Evolutionary conservation across 2,888 invertebrate genomes (phyloP), one percentile per base, ranked within the genome.

Genomic region (Mamestra brassicae): DNA sequence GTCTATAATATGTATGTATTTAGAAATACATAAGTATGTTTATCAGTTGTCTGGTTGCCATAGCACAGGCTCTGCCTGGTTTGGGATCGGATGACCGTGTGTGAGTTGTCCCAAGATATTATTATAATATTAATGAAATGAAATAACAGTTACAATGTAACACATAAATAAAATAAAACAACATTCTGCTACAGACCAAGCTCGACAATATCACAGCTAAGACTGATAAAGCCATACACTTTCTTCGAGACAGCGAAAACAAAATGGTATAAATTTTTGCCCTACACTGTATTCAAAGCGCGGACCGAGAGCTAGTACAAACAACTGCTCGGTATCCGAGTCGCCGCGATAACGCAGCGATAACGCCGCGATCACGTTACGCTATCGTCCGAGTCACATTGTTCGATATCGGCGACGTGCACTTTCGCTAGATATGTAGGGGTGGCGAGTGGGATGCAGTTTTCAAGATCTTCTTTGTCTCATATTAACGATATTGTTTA

Each of bases 341-440:
- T 72, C 89, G 92, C 77, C 67, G 85, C 84, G 84, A 83, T 87
- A 83, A 71, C 81, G 87, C 73, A 50, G 81, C 88, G 89, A 87
- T 89, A 86, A 78, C 88, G 89, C 72, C 36, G 85, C 88, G 92
- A 93, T 90, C 89, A 84, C 91, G 91, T 85, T 84, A 84, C 92
- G 85, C 85, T 95, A 95, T 92, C 94, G 91, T 86, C 78, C 83
- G 90, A 92, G 94, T 94, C 94, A 93, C 95, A 94, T 94, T 94
- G 94, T 94, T 92, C 86, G 92, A 91, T 95, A 95, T 92, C 93
- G 89, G 88, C 83, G 93, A 89, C 91, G 89, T 92, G 93, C 92
- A 94, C 94, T 95, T 93, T 94, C 93, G 87, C 89, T 88, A 82
- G 92, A 94, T 93, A 92, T 65, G 78, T 80, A 94, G 94, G 94